Evolutionary conservation across 2,113 vertebrate genomes (phyloP).

Genomic region (Cichladusa arquata): DNA sequence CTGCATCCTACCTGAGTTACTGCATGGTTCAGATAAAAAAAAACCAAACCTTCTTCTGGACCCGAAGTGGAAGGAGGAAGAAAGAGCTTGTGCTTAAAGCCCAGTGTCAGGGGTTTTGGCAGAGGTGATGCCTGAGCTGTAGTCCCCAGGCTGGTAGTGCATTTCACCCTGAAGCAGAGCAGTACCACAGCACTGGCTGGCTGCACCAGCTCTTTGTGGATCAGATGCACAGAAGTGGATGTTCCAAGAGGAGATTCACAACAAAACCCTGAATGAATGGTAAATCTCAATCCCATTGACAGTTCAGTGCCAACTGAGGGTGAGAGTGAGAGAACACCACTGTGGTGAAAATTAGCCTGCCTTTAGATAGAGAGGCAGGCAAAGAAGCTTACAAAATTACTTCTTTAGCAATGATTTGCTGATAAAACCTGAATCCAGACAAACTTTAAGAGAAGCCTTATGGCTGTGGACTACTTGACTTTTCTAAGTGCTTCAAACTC

Average conservation of each 20-base stretch:
- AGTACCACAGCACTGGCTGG: background rate
- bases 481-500: background rate
- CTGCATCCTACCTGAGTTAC: background rate
- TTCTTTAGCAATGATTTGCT: background rate
- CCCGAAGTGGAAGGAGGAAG: background rate
- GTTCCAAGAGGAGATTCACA: background rate
- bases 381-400: background rate
- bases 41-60: rapidly evolving
- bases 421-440: background rate
- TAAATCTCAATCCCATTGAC: background rate
- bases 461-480: background rate
- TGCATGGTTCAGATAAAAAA: background rate
- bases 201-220: background rate
- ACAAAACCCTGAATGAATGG: background rate
- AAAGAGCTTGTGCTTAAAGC: background rate
- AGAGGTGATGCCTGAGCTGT: background rate
- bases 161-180: background rate
- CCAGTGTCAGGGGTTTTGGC: background rate
- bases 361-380: background rate
- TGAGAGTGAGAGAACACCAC: rapidly evolving
- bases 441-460: background rate
- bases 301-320: background rate
- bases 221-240: background rate
- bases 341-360: background rate
- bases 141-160: background rate